phyloP scores from a whole-genome alignment of 23 tunicate genomes.

The Phallusia fumigata region DNA sequence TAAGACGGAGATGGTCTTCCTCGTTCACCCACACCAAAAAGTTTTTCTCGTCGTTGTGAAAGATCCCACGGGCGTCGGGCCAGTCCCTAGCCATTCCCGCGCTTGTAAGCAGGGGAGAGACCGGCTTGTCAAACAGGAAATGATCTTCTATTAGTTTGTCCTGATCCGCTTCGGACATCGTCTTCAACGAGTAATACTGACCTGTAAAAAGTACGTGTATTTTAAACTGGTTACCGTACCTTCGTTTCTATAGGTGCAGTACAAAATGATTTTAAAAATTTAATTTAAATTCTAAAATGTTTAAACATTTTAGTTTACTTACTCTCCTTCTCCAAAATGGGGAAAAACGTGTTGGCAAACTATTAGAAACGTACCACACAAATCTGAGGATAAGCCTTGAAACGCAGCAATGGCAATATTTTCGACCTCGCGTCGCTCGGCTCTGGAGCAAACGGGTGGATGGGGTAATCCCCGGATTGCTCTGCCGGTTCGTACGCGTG shows the following conservation, averaged over 20 bases:
- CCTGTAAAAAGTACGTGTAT: constrained; percentile 25
- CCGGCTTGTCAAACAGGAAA: constrained; percentile 64
- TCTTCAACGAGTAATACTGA: constrained; percentile 73
- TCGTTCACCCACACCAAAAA: constrained; percentile 94
- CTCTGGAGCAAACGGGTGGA: constrained; percentile 74
- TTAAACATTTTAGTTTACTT: too few relatives aligned
- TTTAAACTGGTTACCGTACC: too few relatives aligned
- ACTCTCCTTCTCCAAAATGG: too few relatives aligned
- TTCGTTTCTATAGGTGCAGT: too few relatives aligned
- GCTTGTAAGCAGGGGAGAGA: constrained; percentile 83
- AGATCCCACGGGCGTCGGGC: constrained; percentile 97
- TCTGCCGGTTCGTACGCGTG: constrained; percentile 87
- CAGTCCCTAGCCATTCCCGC: constrained; percentile 95
- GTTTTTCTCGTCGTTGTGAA: constrained; percentile 91
- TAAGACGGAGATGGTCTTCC: constrained; percentile 85
- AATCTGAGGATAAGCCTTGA: constrained; percentile 58
- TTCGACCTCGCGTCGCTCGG: constrained; percentile 77
- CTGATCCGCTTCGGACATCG: constrained; percentile 85
- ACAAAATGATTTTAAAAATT: too few relatives aligned
- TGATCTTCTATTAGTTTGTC: constrained; percentile 70
- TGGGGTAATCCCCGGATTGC: constrained; percentile 81
- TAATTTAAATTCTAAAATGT: too few relatives aligned
- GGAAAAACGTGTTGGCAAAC: too few relatives aligned
- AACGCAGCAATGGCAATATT: constrained; percentile 65
- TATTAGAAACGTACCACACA: constrained; percentile 11